Base-by-base conservation (phyloP, 1,140 invertebrate species). In the Aleiodes sp. region DNA sequence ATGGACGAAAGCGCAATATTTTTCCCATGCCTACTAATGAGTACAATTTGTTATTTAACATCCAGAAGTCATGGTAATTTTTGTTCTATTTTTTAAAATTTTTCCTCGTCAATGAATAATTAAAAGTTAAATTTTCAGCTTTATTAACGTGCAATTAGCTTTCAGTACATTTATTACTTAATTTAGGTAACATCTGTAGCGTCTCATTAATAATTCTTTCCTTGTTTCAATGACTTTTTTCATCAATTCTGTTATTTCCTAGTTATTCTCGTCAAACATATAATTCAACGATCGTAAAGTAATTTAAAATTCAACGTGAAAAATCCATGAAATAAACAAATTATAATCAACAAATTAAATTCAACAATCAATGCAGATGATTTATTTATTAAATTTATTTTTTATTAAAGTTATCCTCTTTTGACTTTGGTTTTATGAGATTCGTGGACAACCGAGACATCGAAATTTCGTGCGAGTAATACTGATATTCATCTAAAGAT, bases 151-250 rank as follows among this genome's bases (percentile, higher is more conserved):
- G n/a, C 24, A 39, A 57, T 10, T 60, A 39, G 16, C n/a, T 35
- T 29, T 59, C 19, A 19, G 12, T 41, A 63, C 35, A 63, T 63
- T 63, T 43, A 63, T 41, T 29, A 39, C 37, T 63, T 63, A 59
- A 59, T 59, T 67, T 67, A 67, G 65, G 65, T 67, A 67, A 67
- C 65, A 67, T 59, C 52, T 67, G 65, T 67, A 67, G 65, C 65
- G 65, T 67, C 65, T 67, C 65, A 21, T 26, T 56, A 41, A 63
- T 41, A 24, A 39, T 60, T 14, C 1, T 14, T 46, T 56, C 28
- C 12, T 14, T 35, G 0, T 60, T 60, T 28, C 6, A 28, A 26
- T n/a, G n/a, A n/a, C n/a, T n/a, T 21, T 63, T 63, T 1, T 59
- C 8, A 6, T 24, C 1, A 31, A 60, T 28, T 21, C 9, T 39